These are phyloP conservation scores for Elysia chlorotica DNA, from an alignment of 1,140 invertebrate genomes.

Conservation along the genomic window DNA sequence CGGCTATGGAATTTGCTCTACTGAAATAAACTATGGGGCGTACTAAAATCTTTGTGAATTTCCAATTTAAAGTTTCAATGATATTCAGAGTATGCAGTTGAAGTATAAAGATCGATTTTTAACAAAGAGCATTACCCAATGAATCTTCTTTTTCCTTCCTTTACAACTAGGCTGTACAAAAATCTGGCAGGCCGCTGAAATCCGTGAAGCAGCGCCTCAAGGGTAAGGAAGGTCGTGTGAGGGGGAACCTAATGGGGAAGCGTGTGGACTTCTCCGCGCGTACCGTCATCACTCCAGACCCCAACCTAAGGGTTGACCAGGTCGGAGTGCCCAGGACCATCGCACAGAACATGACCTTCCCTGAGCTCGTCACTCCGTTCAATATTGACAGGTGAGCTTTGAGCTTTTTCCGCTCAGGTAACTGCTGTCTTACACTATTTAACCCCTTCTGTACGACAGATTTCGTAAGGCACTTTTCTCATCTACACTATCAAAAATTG, in stretches of 20 bases:
- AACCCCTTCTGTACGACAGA: too few species aligned
- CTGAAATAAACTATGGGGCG: too few species aligned
- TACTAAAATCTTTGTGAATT: too few species aligned
- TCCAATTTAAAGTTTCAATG: too few species aligned
- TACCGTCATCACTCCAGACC: conserved; percentile 99
- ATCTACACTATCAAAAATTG: too few species aligned
- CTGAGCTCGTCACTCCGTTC: conserved; percentile 98
- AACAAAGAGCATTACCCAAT: too few species aligned
- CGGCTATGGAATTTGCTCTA: too few species aligned
- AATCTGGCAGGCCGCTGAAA: conserved; percentile 97
- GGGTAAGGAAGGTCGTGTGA: conserved; percentile 95
- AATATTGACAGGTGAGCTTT: conserved; percentile 86
- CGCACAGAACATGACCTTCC: conserved; percentile 98
- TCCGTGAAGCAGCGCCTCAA: conserved; percentile 84
- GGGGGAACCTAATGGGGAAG: conserved; percentile 99
- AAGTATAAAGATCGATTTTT: too few species aligned
- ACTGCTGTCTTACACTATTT: too few species aligned
- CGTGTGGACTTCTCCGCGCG: conserved; percentile 99
- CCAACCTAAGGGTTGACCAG: conserved; percentile 95
- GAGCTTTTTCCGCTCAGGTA: not conserved
- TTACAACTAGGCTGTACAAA: conserved; percentile 90
- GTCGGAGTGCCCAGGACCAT: conserved; percentile 98
- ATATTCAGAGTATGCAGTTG: too few species aligned
- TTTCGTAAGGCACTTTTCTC: too few species aligned
- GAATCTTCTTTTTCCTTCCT: conserved; percentile 4